Base-by-base conservation (phyloP, 2,888 invertebrate species). In the Craniophora ligustri region DNA sequence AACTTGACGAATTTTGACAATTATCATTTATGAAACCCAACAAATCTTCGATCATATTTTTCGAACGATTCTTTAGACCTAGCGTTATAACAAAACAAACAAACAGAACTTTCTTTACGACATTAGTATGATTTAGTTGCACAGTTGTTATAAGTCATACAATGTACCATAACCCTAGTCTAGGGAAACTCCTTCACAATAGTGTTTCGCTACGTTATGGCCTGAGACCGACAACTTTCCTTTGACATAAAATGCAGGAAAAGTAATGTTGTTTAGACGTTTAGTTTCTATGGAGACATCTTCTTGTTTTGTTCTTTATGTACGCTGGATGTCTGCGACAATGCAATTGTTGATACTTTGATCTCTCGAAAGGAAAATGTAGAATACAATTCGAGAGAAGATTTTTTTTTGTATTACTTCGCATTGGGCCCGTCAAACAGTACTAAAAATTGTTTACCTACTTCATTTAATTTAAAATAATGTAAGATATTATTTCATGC, bases 211-310 rank as follows among this genome's bases (percentile, higher is more conserved):
- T 38, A 32, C 42, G 68, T 65, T 65, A 65, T 70, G 5, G 38
- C 66, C 38, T 18, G 47, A 21, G 47, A 72, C 73, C 72, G 36
- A 65, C 44, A 70, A 72, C 74, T 74, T 74, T 74, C 74, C 55
- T 57, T 72, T 61, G 58, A 56, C 73, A 74, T 74, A 73, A 74
- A 74, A 74, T 63, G 60, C 54, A 55, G 67, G 74, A 65, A 72
- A 74, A 65, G 59, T 69, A 63, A 31, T 50, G 50, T 55, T 59
- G 11, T 32, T 47, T 36, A 10, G 16, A 48, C 16, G 41, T 54
- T 59, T 47, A 19, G 32, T 64, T 64, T 63, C 54, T 53, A 62
- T 15, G 15, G 21, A 35, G 38, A 32, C 39, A 51, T 47, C 51
- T 21, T 8, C 6, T 14, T 7, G 38, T 14, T 32, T 56, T 62